Conservation (phyloP, 2,113 vertebrate species). For the Onychorhynchus coronatus region DNA sequence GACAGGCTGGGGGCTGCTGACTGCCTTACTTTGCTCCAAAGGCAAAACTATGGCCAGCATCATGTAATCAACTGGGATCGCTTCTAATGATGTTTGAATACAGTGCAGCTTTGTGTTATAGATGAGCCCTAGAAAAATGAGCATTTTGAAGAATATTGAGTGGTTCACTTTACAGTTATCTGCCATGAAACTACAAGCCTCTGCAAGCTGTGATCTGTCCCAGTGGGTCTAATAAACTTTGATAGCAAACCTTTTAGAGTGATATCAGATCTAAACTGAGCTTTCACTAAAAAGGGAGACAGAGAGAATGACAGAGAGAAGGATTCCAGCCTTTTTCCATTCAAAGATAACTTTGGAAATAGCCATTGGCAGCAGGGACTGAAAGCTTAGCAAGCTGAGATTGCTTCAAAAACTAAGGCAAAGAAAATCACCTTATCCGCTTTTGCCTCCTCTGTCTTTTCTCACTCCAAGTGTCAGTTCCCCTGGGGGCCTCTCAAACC, state of each 20-base stretch:
- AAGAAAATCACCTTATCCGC: slow-evolving; percentile 9
- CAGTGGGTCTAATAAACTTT: slow-evolving; percentile 52
- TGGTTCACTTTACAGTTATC: slow-evolving; percentile 52
- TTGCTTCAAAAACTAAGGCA: slow-evolving; percentile 13
- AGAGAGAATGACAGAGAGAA: slow-evolving; percentile 8
- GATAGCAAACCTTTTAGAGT: slow-evolving; percentile 55
- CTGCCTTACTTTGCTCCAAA: neutral
- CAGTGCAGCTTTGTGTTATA: slow-evolving; percentile 44
- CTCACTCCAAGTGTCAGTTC: slow-evolving; percentile 15
- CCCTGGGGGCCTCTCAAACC: neutral
- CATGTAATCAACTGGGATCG: neutral
- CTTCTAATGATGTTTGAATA: slow-evolving; percentile 13
- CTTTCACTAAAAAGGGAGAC: slow-evolving; percentile 14
- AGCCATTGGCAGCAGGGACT: slow-evolving; percentile 1
- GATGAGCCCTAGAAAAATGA: slow-evolving; percentile 14
- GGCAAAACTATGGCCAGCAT: neutral
- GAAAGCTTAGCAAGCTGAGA: slow-evolving; percentile 54
- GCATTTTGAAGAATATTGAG: slow-evolving; percentile 28
- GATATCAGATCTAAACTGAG: slow-evolving; percentile 55
- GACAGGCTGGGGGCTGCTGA: neutral
- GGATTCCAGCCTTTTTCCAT: neutral
- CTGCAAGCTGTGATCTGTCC: slow-evolving; percentile 49
- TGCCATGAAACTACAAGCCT: slow-evolving; percentile 29
- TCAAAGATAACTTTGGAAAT: slow-evolving; percentile 43
- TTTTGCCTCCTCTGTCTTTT: slow-evolving; percentile 17